Evolutionary conservation across 2,797 vertebrate species (phyloP).

Genomic region (Labeo calbasu): DNA sequence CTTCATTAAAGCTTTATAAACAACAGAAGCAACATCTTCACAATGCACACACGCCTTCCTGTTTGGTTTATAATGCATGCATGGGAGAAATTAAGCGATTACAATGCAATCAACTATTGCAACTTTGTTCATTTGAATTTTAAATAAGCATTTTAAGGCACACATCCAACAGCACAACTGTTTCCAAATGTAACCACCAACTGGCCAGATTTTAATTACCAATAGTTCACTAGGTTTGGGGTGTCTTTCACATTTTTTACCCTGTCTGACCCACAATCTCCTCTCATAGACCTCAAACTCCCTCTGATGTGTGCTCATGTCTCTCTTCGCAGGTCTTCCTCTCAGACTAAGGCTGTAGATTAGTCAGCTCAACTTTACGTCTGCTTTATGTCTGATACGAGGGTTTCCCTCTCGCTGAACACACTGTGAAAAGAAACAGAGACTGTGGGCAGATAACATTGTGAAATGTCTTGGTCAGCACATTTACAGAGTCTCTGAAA

Average conservation of each 20-base stretch:
- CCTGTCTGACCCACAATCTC: slow-evolving; percentile 10
- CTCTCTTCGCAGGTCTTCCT: not conserved
- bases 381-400: slow-evolving; percentile 8
- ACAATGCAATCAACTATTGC: not conserved
- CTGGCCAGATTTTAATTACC: not conserved
- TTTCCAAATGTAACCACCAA: not conserved
- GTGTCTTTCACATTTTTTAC: not conserved
- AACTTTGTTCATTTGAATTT: not conserved
- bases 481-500: slow-evolving; percentile 10
- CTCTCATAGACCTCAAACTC: not conserved
- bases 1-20: slow-evolving; percentile 35
- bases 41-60: not conserved
- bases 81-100: not conserved
- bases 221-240: not conserved
- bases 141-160: not conserved
- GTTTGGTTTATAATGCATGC: not conserved
- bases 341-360: not conserved
- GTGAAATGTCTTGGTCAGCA: slow-evolving; percentile 37
- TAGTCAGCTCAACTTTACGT: not conserved
- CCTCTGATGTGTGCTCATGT: not conserved
- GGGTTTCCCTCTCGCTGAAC: slow-evolving; percentile 17
- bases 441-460: slow-evolving; percentile 27
- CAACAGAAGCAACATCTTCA: not conserved
- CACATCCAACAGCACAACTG: not conserved
- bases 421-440: slow-evolving; percentile 29